Conservation (phyloP, 2,888 invertebrate species). For the Pilophorus perplexus region DNA sequence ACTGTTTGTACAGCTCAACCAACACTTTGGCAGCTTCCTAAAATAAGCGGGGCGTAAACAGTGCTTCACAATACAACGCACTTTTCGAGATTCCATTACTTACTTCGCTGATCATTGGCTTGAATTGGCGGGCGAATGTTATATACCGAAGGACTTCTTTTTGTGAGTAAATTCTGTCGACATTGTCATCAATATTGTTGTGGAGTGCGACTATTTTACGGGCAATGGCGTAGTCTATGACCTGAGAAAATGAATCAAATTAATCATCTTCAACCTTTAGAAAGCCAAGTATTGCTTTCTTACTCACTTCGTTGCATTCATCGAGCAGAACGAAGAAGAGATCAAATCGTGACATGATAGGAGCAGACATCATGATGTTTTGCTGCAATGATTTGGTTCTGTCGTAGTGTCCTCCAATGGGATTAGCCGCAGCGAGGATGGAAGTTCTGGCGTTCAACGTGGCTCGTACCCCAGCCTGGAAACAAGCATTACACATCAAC, state of each 20-base stretch:
- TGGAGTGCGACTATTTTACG: conserved; percentile 93
- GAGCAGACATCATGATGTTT: conserved; percentile 88
- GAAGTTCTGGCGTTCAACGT: conserved; percentile 97
- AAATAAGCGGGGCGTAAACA: too few species aligned
- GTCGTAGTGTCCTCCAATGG: conserved; percentile 95
- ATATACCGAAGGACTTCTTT: conserved; percentile 93
- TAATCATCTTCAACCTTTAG: background rate
- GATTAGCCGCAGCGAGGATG: conserved; percentile 97
- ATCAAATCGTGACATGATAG: conserved; percentile 99
- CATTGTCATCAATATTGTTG: conserved; percentile 63
- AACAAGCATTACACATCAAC: conserved; percentile 21
- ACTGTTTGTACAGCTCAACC: conserved; percentile 81
- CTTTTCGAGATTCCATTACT: conserved; percentile 41
- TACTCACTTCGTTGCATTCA: conserved; percentile 79
- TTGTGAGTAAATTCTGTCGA: conserved; percentile 77
- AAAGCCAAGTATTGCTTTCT: background rate
- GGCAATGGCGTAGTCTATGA: conserved; percentile 95
- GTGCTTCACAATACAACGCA: too few species aligned
- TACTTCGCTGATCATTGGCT: conserved; percentile 78
- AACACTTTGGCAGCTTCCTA: conserved; percentile 78
- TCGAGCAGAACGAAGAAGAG: conserved; percentile 97
- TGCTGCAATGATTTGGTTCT: conserved; percentile 89
- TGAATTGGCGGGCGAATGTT: conserved; percentile 93
- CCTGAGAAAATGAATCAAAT: conserved; percentile 54
- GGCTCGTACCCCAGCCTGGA: conserved; percentile 89